Base-by-base conservation (phyloP, 2,113 vertebrate genomes). In the Atractosteus spatula region DNA sequence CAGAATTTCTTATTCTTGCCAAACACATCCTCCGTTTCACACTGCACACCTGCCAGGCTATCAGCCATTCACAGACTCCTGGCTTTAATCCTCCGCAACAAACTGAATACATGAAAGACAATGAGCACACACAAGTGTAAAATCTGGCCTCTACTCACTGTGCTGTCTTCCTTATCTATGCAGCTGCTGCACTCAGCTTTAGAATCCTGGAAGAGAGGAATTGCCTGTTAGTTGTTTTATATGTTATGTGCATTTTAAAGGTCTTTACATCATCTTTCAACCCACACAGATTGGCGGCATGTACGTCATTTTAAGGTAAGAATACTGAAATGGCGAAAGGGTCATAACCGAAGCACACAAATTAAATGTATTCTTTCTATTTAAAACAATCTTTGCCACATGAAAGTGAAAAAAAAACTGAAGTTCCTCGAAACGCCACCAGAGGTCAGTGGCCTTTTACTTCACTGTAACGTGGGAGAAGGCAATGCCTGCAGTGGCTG, bases 131-230 rank as follows among this genome's bases (percentile, higher is more conserved):
- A 79, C 41, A 13, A 75, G 45, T 76, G 69, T 29, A 71, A 80
- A 88, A 80, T 8, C 42, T 77, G 54, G 0, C 69, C 68, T 72
- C 42, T 68, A 87, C 92, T 91, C 90, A 88, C 91, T 87, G 89
- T 89, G 89, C 85, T 89, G 88, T 89, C 85, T 68, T 93, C 88
- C 85, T 90, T 85, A 85, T 92, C 89, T 88, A 87, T 78, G 42
- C 83, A 87, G 86, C 89, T 87, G 76, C 56, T 83, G 79, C 87
- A 85, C 82, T 92, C 91, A 63, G 81, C 77, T 90, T 88, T 89
- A 59, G 12, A 59, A 59, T 59, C 12, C 57, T 59, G 47, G 4
- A 59, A 16, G 13, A n/a, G 57, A n/a, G 57, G 57, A 59, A 13
- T 59, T 59, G 5, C 14, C n/a, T 4, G 5, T n/a, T 16, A 59